phyloP scores from a whole-genome alignment of 2,113 vertebrate species.

The Cinclus cinclus region DNA sequence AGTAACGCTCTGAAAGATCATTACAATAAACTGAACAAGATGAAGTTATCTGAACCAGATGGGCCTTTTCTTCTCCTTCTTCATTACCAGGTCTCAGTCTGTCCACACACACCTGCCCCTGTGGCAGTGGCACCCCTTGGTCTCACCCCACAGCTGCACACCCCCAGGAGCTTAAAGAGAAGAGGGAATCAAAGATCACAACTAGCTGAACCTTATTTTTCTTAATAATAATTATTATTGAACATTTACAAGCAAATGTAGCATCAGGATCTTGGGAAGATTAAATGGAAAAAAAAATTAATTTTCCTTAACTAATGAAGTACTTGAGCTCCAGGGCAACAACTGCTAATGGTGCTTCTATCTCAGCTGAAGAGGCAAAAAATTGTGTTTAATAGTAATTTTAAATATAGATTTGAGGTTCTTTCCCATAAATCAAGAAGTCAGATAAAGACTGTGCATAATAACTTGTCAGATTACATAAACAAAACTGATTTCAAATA shows the following conservation, averaged over 20 bases:
- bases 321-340: slow-evolving; percentile 34
- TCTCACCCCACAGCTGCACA: neutral
- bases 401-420: slow-evolving; percentile 26
- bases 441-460: neutral
- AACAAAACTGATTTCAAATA: slow-evolving; percentile 16
- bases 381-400: slow-evolving; percentile 8
- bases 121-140: neutral
- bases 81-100: too few relatives aligned
- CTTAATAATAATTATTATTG: neutral
- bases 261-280: neutral
- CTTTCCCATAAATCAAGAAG: slow-evolving; percentile 33
- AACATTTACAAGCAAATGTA: neutral
- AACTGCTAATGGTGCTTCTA: slow-evolving; percentile 8
- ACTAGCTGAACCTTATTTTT: neutral
- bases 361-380: slow-evolving; percentile 25
- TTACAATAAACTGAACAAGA: neutral
- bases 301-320: slow-evolving; percentile 41
- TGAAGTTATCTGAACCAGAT: neutral
- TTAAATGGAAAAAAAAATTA: slow-evolving; percentile 10
- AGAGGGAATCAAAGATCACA: neutral
- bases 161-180: neutral
- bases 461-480: slow-evolving; percentile 41
- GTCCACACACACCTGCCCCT: neutral
- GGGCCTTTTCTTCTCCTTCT: neutral
- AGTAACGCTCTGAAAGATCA: neutral